A percentile compares a stretch with the other conserved stretches of the same genome.
Evolutionary conservation across 2,888 invertebrate genomes (phyloP).

Genomic region (Metopia argyrocephala): DNA sequence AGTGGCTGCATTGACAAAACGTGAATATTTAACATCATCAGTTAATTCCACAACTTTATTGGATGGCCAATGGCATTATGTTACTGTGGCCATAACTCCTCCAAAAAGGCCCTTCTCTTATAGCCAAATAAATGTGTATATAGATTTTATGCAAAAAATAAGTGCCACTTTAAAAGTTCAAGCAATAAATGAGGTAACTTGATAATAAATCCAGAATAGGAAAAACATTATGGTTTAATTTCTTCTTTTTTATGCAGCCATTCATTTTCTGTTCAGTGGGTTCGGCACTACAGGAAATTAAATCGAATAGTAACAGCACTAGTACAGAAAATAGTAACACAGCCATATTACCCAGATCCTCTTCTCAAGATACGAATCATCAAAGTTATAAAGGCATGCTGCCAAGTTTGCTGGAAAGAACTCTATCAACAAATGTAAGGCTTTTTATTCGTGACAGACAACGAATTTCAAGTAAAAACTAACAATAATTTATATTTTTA

Average conservation of each 20-base stretch:
- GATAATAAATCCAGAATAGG: neutral
- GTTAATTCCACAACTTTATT: constrained; percentile 78
- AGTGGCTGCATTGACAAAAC: constrained; percentile 80
- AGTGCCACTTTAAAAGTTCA: constrained; percentile 81
- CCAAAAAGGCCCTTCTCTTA: constrained; percentile 81
- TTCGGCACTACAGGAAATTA: constrained; percentile 70
- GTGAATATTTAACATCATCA: constrained; percentile 81
- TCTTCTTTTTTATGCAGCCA: constrained; percentile 69
- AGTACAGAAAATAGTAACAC: constrained; percentile 29
- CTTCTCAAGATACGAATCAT: constrained; percentile 73
- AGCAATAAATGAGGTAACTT: constrained; percentile 80
- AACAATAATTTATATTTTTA: no score
- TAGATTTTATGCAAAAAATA: constrained; percentile 81
- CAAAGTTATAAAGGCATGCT: constrained; percentile 74
- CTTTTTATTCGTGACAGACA: neutral
- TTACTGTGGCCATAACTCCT: constrained; percentile 79
- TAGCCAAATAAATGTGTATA: constrained; percentile 81
- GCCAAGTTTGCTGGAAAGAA: constrained; percentile 77
- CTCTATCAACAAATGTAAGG: constrained; percentile 77
- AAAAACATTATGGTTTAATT: neutral
- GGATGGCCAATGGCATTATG: constrained; percentile 81
- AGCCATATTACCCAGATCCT: constrained; percentile 68
- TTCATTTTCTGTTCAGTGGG: constrained; percentile 79
- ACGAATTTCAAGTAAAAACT: no score
- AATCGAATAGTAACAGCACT: constrained; percentile 7